phyloP scores from a whole-genome alignment of 2,888 invertebrate genomes.

The Ormyrus pomaceus region DNA sequence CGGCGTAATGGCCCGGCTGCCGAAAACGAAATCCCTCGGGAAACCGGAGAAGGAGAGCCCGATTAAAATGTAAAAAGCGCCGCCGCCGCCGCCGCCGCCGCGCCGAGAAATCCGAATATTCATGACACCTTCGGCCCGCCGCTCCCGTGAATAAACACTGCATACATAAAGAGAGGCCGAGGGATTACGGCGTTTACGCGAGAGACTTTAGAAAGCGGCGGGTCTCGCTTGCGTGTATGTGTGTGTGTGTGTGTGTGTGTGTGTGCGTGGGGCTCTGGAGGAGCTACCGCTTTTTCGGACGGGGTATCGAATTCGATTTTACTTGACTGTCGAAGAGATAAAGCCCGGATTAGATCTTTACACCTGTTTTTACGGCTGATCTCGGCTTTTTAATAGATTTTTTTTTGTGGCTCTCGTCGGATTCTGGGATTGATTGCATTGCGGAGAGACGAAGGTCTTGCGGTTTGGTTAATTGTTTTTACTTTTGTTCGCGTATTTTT shows the following conservation, averaged over 20 bases:
- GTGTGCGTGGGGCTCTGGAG: neutral
- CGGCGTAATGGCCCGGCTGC: conserved; percentile 38
- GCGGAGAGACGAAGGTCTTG: too few relatives aligned
- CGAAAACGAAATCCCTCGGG: neutral
- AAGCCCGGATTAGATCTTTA: conserved; percentile 34
- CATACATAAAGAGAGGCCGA: conserved; percentile 24
- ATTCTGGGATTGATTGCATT: too few relatives aligned
- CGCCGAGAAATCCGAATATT: conserved; percentile 43
- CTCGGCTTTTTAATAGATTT: conserved; percentile 30
- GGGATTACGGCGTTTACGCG: conserved; percentile 27
- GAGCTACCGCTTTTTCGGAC: conserved; percentile 17
- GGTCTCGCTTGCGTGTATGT: neutral
- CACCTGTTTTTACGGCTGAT: conserved; percentile 41
- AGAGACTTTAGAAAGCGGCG: too few relatives aligned
- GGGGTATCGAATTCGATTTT: conserved; percentile 18
- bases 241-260: neutral
- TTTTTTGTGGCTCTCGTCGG: neutral
- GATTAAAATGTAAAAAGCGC: conserved; percentile 53
- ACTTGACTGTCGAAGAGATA: conserved; percentile 4
- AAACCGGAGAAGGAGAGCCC: neutral
- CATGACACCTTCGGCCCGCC: conserved; percentile 35
- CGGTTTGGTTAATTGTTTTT: too few relatives aligned
- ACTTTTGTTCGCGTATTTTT: too few relatives aligned
- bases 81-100: neutral
- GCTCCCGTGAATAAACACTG: conserved; percentile 52